These are phyloP conservation scores for Acromyrmex charruanus DNA, from an alignment of 1,140 invertebrate species.

Conservation along the genomic window DNA sequence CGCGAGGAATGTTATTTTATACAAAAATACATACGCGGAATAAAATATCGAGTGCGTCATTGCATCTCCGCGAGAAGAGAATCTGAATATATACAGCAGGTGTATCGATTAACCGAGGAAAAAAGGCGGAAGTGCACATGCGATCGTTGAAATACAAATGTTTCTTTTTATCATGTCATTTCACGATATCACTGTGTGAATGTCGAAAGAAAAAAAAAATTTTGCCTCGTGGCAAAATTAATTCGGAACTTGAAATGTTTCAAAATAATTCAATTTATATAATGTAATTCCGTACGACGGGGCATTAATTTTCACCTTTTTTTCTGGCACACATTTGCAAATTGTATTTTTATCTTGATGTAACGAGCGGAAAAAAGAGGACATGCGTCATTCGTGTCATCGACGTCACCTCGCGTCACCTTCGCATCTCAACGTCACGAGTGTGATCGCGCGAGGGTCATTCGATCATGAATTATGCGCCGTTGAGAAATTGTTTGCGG, in stretches of 20 bases:
- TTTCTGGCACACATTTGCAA: background rate
- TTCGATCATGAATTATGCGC: constrained; percentile 59
- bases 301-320: constrained; percentile 14
- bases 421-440: constrained; percentile 35
- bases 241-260: background rate
- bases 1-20: background rate
- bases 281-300: background rate
- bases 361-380: constrained; percentile 28
- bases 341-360: constrained; percentile 45
- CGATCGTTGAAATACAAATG: constrained; percentile 28
- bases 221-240: background rate
- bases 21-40: constrained; percentile 1
- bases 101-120: constrained; percentile 68
- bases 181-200: background rate
- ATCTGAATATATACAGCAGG: constrained; percentile 65
- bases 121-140: constrained; percentile 39
- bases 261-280: background rate
- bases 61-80: constrained; percentile 42
- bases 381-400: constrained; percentile 45
- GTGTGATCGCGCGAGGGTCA: constrained; percentile 37
- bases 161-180: background rate
- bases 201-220: background rate
- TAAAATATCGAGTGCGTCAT: constrained; percentile 59
- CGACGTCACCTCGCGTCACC: constrained; percentile 46
- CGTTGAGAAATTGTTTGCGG: constrained; percentile 62